Evolutionary conservation across 2,888 invertebrate genomes (phyloP).

Genomic region (Leucophora obtusa): DNA sequence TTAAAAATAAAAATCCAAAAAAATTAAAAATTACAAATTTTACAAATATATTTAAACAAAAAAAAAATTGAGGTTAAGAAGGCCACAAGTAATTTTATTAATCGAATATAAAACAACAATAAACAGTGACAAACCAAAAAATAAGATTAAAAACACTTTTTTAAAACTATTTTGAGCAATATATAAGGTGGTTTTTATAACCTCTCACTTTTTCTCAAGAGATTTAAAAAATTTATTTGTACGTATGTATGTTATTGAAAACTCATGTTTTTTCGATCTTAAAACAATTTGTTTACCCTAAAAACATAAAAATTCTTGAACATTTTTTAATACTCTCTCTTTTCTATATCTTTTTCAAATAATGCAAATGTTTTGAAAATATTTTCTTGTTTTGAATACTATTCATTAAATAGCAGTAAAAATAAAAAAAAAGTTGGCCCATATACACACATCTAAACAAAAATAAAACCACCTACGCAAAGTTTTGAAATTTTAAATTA

Average conservation of each 20-base stretch:
- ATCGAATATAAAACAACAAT: slow-evolving; percentile 28
- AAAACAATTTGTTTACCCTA: slow-evolving; percentile 54
- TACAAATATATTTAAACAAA: slow-evolving; percentile 15
- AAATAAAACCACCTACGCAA: slow-evolving; percentile 60
- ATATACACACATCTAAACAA: slow-evolving; percentile 29
- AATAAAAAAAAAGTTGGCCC: slow-evolving; percentile 23
- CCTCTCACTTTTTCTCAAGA: slow-evolving; percentile 20
- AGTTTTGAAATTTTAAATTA: slow-evolving; percentile 54
- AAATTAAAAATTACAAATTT: slow-evolving; percentile 35
- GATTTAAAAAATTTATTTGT: slow-evolving; percentile 9
- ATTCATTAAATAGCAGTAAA: neutral
- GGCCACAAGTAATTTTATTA: slow-evolving; percentile 49
- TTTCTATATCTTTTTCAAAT: slow-evolving; percentile 12
- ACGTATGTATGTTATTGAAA: slow-evolving; percentile 43
- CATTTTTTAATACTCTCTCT: neutral
- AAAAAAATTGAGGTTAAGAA: slow-evolving; percentile 34
- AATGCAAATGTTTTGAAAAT: slow-evolving; percentile 51
- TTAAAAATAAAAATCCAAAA: neutral
- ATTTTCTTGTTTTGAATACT: slow-evolving; percentile 32
- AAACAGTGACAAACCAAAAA: neutral
- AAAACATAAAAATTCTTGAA: slow-evolving; percentile 61
- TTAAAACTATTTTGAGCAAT: slow-evolving; percentile 41
- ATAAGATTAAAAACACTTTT: slow-evolving; percentile 22
- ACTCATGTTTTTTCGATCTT: slow-evolving; percentile 46
- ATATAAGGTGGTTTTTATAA: slow-evolving; percentile 50